These are phyloP conservation scores for Heterohyrax brucei DNA, from an alignment of 2,797 vertebrate species.

Conservation along the genomic window DNA sequence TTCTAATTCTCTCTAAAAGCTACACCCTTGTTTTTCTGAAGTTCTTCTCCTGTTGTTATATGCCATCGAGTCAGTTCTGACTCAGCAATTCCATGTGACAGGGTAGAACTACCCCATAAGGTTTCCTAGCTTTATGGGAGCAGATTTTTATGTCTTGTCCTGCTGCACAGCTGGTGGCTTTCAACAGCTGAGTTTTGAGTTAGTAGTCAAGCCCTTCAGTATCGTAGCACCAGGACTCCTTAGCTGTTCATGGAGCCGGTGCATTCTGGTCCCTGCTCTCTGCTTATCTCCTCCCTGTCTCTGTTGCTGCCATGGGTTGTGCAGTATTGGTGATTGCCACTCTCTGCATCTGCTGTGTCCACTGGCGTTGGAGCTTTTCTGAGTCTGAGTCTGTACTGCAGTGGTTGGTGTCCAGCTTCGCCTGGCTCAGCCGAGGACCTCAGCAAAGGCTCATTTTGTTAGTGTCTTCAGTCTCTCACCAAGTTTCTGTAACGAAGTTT, in stretches of 20 bases:
- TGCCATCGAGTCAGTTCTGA: background rate
- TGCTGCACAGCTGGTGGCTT: too few relatives aligned
- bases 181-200: too few relatives aligned
- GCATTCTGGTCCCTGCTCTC: too few relatives aligned
- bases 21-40: background rate
- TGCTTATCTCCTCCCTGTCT: background rate
- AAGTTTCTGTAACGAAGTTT: background rate
- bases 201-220: too few relatives aligned
- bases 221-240: too few relatives aligned
- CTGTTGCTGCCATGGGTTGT: too few relatives aligned
- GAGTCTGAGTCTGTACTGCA: background rate
- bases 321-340: background rate
- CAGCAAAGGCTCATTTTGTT: fast-evolving
- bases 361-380: background rate
- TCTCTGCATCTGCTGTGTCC: background rate
- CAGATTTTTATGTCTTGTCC: too few relatives aligned
- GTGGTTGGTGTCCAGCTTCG: background rate
- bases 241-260: too few relatives aligned
- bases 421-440: too few relatives aligned
- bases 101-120: too few relatives aligned
- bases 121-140: too few relatives aligned
- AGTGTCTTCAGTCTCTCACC: background rate
- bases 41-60: background rate
- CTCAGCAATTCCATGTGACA: too few relatives aligned
- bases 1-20: background rate